Conservation (phyloP, 2,888 invertebrate genomes). For the Strigamia transsilvanica region DNA sequence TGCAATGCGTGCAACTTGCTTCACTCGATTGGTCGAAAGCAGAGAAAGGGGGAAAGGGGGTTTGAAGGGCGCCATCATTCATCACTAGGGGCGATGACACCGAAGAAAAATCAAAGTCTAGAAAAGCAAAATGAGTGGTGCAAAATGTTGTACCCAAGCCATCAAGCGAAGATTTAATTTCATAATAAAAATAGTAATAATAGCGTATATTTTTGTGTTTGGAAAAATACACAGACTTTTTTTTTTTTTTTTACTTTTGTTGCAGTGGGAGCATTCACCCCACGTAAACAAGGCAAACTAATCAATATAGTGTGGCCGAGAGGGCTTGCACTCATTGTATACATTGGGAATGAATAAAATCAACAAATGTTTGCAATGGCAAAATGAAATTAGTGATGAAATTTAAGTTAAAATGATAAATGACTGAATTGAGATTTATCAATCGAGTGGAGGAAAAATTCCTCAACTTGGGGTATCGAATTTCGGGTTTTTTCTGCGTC, state of each 20-base stretch:
- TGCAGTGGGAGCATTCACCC: conserved; percentile 16
- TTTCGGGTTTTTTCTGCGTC: not conserved
- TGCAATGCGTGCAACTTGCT: conserved; percentile 27
- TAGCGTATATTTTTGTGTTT: not conserved
- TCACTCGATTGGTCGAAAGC: conserved; percentile 2
- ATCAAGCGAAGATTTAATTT: not conserved
- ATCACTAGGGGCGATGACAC: conserved; percentile 24
- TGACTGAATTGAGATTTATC: too few relatives aligned
- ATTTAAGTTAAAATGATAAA: too few relatives aligned
- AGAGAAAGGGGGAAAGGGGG: not conserved
- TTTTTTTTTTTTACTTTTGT: not conserved
- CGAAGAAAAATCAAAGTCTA: conserved; percentile 9
- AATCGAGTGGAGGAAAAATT: too few relatives aligned
- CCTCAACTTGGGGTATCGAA: not conserved
- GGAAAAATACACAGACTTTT: not conserved
- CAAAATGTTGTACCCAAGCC: not conserved
- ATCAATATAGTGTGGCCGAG: conserved; percentile 13
- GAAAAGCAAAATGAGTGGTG: not conserved
- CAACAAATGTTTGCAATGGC: too few relatives aligned
- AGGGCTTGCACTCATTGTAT: not conserved
- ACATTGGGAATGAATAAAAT: not conserved
- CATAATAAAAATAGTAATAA: conserved; percentile 1
- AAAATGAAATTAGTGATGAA: too few relatives aligned
- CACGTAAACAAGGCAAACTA: conserved; percentile 14
- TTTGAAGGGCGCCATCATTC: conserved; percentile 13